phyloP scores from a whole-genome alignment of 2,888 invertebrate species.

The Alloplasta piceator region DNA sequence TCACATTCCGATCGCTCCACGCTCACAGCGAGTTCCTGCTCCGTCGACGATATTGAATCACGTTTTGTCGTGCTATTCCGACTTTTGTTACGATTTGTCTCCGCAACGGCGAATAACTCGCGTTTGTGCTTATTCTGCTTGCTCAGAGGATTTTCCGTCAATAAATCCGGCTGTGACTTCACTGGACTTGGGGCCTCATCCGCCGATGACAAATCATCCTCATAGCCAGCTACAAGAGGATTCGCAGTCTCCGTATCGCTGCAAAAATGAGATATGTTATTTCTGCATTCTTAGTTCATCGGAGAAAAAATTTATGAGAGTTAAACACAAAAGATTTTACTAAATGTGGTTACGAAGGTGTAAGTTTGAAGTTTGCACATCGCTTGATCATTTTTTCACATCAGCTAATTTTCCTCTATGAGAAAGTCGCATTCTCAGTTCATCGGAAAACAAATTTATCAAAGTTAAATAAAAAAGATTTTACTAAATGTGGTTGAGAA shows the following conservation, averaged over 20 bases:
- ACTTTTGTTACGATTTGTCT: slow-evolving; percentile 51
- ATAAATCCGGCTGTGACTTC: slow-evolving; percentile 72
- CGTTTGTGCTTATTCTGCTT: slow-evolving; percentile 78
- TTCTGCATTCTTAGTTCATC: too few relatives aligned
- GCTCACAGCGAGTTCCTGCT: slow-evolving; percentile 75
- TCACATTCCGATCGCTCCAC: slow-evolving; percentile 47
- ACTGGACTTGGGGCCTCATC: slow-evolving; percentile 82
- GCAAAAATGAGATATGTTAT: slow-evolving; percentile 56
- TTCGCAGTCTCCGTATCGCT: slow-evolving; percentile 90
- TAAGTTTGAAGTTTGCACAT: too few relatives aligned
- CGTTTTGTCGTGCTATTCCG: slow-evolving; percentile 71
- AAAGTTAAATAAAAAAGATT: too few relatives aligned
- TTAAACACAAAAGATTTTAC: too few relatives aligned
- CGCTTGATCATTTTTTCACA: too few relatives aligned
- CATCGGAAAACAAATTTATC: too few relatives aligned
- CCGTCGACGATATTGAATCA: slow-evolving; percentile 80
- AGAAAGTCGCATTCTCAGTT: too few relatives aligned
- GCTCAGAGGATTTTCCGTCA: slow-evolving; percentile 79
- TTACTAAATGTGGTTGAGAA: too few relatives aligned
- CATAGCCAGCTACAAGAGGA: slow-evolving; percentile 92
- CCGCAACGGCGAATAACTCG: slow-evolving; percentile 73
- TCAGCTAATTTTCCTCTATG: too few relatives aligned
- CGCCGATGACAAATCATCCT: slow-evolving; percentile 92
- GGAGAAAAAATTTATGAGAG: too few relatives aligned
- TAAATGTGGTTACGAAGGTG: too few relatives aligned